Evolutionary conservation across 2,888 invertebrate species (phyloP).

Genomic region (Mamestra brassicae): DNA sequence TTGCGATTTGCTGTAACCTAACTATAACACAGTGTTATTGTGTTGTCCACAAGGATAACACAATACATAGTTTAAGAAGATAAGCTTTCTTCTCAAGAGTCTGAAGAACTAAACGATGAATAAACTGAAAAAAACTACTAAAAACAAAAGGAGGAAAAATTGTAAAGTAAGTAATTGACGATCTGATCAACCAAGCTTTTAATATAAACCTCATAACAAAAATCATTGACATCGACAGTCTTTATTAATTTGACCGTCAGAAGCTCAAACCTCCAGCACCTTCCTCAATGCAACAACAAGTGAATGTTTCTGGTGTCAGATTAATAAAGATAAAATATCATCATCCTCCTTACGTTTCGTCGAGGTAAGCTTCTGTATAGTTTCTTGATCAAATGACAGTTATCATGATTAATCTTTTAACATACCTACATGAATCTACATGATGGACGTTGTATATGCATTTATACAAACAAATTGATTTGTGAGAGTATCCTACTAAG

Average conservation of each 20-base stretch:
- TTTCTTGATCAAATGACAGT: slow-evolving; percentile 42
- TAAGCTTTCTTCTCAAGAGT: not conserved
- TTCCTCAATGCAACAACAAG: not conserved
- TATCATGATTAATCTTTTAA: slow-evolving; percentile 35
- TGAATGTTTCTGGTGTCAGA: slow-evolving; percentile 40
- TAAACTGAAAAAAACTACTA: not conserved
- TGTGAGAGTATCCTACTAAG: no score
- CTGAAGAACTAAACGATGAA: not conserved
- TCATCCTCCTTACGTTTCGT: slow-evolving; percentile 13
- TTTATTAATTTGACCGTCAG: slow-evolving; percentile 12
- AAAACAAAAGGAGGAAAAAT: not conserved
- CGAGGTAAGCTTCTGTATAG: slow-evolving; percentile 41
- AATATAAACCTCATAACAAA: not conserved
- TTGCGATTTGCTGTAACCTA: not conserved
- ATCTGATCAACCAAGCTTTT: not conserved
- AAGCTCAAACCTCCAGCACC: not conserved
- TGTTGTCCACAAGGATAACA: no score
- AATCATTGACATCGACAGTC: not conserved
- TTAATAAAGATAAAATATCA: slow-evolving; percentile 39
- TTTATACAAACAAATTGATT: not conserved
- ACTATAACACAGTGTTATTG: not conserved
- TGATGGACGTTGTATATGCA: not conserved
- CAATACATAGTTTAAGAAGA: not conserved
- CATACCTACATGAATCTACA: not conserved
- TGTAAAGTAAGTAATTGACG: not conserved